These are phyloP conservation scores for Pseudonaja textilis DNA, from an alignment of 2,113 vertebrate genomes.

Conservation along the genomic window DNA sequence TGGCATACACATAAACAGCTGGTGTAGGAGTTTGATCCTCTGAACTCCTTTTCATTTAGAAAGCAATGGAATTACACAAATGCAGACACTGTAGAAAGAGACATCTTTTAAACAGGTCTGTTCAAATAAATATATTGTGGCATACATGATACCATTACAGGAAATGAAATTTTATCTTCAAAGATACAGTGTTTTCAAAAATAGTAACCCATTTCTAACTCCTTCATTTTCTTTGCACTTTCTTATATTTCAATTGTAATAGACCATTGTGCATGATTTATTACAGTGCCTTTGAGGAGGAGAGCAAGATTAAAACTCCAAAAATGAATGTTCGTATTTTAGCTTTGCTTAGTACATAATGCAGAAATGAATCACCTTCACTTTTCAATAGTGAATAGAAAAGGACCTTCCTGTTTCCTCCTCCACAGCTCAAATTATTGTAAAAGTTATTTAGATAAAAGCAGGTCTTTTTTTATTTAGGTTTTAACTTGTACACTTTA, in stretches of 20 bases:
- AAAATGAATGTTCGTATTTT: slow-evolving; percentile 44
- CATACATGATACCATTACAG: not conserved
- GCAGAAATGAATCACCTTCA: slow-evolving; percentile 15
- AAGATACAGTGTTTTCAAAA: slow-evolving; percentile 30
- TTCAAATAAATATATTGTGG: slow-evolving; percentile 12
- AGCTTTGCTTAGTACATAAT: slow-evolving; percentile 25
- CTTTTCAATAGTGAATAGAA: slow-evolving; percentile 31
- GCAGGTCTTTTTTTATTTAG: slow-evolving; percentile 21
- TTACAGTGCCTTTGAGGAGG: slow-evolving; percentile 31
- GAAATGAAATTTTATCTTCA: slow-evolving; percentile 28
- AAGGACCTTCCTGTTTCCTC: not conserved
- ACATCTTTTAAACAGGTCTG: not conserved
- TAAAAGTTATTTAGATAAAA: not conserved
- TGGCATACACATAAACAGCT: not conserved
- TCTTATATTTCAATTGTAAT: slow-evolving; percentile 22
- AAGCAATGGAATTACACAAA: not conserved
- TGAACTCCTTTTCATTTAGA: slow-evolving; percentile 40
- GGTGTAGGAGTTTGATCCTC: slow-evolving; percentile 22
- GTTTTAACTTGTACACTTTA: not conserved
- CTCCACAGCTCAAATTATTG: not conserved
- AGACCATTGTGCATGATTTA: slow-evolving; percentile 44
- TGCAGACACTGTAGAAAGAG: not conserved
- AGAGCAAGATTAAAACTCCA: slow-evolving; percentile 20
- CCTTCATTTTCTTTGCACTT: slow-evolving; percentile 15
- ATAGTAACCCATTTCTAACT: slow-evolving; percentile 31